These are phyloP conservation scores for Actinopyga echinites DNA, from an alignment of 53 echinoderm and acorn worm genomes.

Conservation along the genomic window DNA sequence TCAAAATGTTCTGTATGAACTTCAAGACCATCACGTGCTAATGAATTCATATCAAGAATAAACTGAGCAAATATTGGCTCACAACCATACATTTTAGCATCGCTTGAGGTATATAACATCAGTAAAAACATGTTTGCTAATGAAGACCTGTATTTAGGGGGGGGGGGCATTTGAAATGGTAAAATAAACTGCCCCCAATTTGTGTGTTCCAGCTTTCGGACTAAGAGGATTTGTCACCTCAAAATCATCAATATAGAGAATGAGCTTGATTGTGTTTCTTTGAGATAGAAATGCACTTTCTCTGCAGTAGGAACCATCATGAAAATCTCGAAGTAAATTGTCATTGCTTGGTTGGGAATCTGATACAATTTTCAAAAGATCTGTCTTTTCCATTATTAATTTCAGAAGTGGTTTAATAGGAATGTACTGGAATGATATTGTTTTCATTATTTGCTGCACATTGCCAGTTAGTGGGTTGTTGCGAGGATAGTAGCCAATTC, in stretches of 20 bases:
- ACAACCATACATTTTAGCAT: constrained; percentile 52
- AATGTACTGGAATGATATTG: constrained; percentile 56
- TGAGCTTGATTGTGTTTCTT: constrained; percentile 26
- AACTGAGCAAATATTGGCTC: constrained; percentile 44
- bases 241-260: constrained; percentile 28
- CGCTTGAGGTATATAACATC: constrained; percentile 42
- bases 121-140: constrained; percentile 48
- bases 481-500: constrained; percentile 51
- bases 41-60: constrained; percentile 44
- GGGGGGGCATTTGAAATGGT: constrained; percentile 47
- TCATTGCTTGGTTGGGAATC: constrained; percentile 45
- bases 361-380: constrained; percentile 36
- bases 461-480: constrained; percentile 51
- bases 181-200: constrained; percentile 57
- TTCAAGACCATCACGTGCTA: constrained; percentile 39
- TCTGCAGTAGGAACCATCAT: constrained; percentile 50
- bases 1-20: constrained; percentile 21
- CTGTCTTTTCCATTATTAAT: constrained; percentile 44
- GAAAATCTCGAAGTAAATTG: constrained; percentile 38
- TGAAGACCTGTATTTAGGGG: constrained; percentile 48
- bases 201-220: constrained; percentile 53
- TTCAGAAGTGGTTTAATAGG: constrained; percentile 48
- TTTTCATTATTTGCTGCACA: constrained; percentile 46
- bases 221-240: constrained; percentile 39
- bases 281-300: constrained; percentile 8